Evolutionary conservation across 2,113 vertebrate genomes (phyloP).

Genomic region (Sorex araneus): DNA sequence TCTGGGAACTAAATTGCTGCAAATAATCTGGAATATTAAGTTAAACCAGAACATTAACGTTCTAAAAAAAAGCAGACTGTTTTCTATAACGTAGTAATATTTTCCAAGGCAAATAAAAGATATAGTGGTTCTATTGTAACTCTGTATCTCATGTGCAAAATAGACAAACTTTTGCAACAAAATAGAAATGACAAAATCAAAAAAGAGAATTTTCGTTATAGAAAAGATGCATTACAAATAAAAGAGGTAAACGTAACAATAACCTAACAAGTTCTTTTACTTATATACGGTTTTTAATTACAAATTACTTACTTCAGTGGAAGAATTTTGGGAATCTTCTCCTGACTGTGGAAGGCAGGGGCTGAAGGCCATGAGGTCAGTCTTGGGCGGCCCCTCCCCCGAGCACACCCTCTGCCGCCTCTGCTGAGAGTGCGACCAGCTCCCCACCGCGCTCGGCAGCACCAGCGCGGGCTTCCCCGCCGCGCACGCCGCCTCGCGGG

Average conservation of each 20-base stretch:
- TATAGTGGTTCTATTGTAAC: too few species aligned
- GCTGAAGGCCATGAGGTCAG: slow-evolving; percentile 82
- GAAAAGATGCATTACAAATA: too few species aligned
- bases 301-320: slow-evolving; percentile 71
- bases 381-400: slow-evolving; percentile 61
- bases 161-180: not conserved
- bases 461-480: slow-evolving; percentile 86
- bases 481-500: slow-evolving; percentile 82
- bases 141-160: not conserved
- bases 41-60: too few species aligned
- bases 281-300: not conserved
- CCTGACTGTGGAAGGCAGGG: slow-evolving; percentile 31
- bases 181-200: not conserved
- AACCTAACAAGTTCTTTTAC: not conserved
- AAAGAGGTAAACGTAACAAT: not conserved
- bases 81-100: not conserved
- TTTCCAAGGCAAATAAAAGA: slow-evolving; percentile 29
- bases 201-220: not conserved
- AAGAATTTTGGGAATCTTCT: slow-evolving; percentile 61
- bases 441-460: slow-evolving; percentile 88
- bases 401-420: slow-evolving; percentile 66
- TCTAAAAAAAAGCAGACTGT: not conserved
- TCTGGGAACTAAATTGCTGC: not conserved
- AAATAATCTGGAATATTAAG: too few species aligned
- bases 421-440: slow-evolving; percentile 69